Evolutionary conservation across 2,888 invertebrate genomes (phyloP).

Genomic region (Ennomos erosarius): DNA sequence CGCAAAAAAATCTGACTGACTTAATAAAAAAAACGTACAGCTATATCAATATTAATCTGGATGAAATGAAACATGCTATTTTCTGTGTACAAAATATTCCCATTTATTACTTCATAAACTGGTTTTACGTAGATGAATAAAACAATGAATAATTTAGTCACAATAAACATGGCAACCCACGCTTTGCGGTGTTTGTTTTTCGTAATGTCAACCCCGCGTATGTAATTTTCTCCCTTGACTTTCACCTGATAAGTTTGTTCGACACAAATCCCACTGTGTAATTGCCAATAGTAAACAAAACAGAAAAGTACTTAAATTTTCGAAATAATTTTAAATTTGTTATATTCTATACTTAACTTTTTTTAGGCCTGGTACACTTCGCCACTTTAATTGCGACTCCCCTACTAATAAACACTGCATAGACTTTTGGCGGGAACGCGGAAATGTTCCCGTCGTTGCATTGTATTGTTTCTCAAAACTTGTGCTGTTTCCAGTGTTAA

Average conservation of each 20-base stretch:
- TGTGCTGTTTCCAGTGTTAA: no score
- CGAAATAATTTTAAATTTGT: no score
- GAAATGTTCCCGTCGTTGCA: no score
- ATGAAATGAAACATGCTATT: slow-evolving; percentile 8
- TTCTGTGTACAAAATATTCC: slow-evolving; percentile 12
- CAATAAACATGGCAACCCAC: slow-evolving; percentile 9
- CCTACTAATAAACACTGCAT: no score
- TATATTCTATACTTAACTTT: no score
- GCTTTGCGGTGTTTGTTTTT: slow-evolving; percentile 19
- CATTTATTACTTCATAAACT: slow-evolving; percentile 26
- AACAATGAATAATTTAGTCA: slow-evolving; percentile 25
- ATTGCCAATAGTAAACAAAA: no score
- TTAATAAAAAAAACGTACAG: not conserved
- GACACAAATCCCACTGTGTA: slow-evolving; percentile 9
- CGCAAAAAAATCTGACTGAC: not conserved
- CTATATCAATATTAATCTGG: slow-evolving; percentile 9
- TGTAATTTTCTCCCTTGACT: slow-evolving; percentile 14
- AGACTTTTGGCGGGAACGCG: no score
- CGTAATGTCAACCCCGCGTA: slow-evolving; percentile 15
- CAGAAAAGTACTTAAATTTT: no score
- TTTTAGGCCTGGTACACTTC: no score
- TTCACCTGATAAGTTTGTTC: slow-evolving; percentile 11
- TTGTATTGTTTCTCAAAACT: no score
- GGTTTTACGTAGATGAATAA: slow-evolving; percentile 29
- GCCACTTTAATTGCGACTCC: no score